Evolutionary conservation across 2,797 vertebrate species (phyloP).

Genomic region (Periparus ater): DNA sequence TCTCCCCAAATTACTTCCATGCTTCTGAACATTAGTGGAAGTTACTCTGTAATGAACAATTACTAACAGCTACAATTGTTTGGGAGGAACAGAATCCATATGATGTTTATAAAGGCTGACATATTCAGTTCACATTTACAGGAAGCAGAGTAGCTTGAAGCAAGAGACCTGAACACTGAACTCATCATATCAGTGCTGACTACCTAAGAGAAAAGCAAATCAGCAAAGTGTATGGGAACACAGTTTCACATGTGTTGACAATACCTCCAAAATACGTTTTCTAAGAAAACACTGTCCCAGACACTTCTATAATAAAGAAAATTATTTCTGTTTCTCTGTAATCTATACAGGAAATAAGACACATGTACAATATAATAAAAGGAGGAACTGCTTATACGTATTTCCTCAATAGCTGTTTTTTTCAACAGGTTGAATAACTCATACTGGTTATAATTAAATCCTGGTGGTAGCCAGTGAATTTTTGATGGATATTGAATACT

Average conservation of each 20-base stretch:
- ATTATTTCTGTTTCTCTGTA: not conserved
- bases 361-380: not conserved
- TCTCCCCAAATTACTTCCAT: constrained; percentile 53
- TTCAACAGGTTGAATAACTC: not conserved
- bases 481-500: not conserved
- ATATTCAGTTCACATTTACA: constrained; percentile 2
- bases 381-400: not conserved
- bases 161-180: not conserved
- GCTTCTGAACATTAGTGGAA: constrained; percentile 34
- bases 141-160: constrained; percentile 40
- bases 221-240: not conserved
- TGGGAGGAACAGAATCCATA: constrained; percentile 4
- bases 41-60: constrained; percentile 48
- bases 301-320: not conserved
- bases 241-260: not conserved
- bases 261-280: not conserved
- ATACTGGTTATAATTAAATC: not conserved
- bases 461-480: not conserved
- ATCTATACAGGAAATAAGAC: not conserved
- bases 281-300: not conserved
- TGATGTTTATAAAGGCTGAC: constrained; percentile 45
- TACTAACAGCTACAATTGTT: constrained; percentile 46
- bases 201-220: not conserved
- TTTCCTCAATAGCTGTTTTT: not conserved
- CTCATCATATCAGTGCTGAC: not conserved